These are phyloP conservation scores for Coluber constrictor DNA, from an alignment of 2,797 vertebrate genomes.

Conservation along the genomic window DNA sequence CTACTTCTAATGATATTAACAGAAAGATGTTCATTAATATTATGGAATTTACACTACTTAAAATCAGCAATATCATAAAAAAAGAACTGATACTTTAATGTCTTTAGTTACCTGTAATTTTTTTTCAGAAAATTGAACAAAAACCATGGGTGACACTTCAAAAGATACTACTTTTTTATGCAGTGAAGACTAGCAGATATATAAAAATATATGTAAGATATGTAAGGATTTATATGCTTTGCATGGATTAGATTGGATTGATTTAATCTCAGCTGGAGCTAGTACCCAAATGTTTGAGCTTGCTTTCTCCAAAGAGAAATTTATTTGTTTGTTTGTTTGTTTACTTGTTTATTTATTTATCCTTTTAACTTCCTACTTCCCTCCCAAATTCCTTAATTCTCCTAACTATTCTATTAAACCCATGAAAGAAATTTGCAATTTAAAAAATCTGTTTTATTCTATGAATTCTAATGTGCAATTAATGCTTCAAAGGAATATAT, in stretches of 20 bases:
- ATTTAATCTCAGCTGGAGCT: not conserved
- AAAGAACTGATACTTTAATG: not conserved
- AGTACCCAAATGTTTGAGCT: not conserved
- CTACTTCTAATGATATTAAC: not conserved
- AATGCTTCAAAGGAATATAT: not conserved
- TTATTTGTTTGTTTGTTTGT: not conserved
- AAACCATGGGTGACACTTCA: not conserved
- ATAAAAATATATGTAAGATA: not conserved
- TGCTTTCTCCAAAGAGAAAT: not conserved
- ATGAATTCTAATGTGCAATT: not conserved
- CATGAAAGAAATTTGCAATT: not conserved
- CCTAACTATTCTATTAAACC: not conserved
- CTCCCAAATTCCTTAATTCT: not conserved
- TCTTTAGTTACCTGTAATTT: not conserved
- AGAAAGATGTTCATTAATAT: not conserved
- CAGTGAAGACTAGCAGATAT: not conserved
- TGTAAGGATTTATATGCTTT: not conserved
- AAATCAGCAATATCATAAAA: not conserved
- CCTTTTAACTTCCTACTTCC: not conserved
- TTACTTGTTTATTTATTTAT: not conserved
- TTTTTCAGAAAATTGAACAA: not conserved
- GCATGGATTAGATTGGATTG: not conserved
- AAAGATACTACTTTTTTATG: not conserved
- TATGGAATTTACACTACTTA: not conserved
- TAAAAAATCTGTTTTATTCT: not conserved